A percentile compares a stretch with the other conserved stretches of the same genome.
Conservation (phyloP, 2,888 invertebrate species). For the Melanostoma scalare region DNA sequence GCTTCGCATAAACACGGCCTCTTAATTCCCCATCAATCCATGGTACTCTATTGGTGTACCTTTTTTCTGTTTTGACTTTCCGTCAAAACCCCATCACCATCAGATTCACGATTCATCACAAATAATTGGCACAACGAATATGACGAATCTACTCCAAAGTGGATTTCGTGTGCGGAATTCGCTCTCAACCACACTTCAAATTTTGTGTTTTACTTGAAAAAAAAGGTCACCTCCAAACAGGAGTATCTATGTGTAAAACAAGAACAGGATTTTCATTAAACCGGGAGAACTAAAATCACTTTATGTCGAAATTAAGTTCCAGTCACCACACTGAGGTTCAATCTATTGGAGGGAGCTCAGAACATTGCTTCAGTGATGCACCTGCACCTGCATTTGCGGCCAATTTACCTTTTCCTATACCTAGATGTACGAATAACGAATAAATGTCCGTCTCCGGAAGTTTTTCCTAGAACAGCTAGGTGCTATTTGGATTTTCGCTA, state of each 20-base stretch:
- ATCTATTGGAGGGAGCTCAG: conserved; percentile 14
- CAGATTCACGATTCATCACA: conserved; percentile 43
- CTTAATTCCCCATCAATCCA: conserved; percentile 53
- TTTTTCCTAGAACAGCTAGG: conserved; percentile 21
- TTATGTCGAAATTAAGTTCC: conserved; percentile 68
- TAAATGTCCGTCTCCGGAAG: conserved; percentile 56
- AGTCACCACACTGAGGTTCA: conserved; percentile 40
- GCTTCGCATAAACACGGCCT: conserved; percentile 45
- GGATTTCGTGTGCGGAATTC: conserved; percentile 19
- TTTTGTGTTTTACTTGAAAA: conserved; percentile 14
- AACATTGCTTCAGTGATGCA: conserved; percentile 39
- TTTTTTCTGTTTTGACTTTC: conserved; percentile 9
- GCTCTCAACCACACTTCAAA: conserved; percentile 26
- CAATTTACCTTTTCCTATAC: conserved; percentile 68
- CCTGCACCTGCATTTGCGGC: conserved; percentile 64
- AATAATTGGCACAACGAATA: conserved; percentile 61
- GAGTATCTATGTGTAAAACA: not conserved
- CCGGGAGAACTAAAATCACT: conserved; percentile 67
- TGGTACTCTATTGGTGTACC: conserved; percentile 11
- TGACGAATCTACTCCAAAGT: conserved; percentile 52
- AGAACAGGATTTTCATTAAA: conserved; percentile 63
- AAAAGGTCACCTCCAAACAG: conserved; percentile 28
- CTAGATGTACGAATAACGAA: conserved; percentile 5
- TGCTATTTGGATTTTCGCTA: not conserved
- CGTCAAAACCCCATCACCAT: conserved; percentile 25